Base-by-base conservation (phyloP, 2,797 vertebrate species). In the Nothura maculosa region DNA sequence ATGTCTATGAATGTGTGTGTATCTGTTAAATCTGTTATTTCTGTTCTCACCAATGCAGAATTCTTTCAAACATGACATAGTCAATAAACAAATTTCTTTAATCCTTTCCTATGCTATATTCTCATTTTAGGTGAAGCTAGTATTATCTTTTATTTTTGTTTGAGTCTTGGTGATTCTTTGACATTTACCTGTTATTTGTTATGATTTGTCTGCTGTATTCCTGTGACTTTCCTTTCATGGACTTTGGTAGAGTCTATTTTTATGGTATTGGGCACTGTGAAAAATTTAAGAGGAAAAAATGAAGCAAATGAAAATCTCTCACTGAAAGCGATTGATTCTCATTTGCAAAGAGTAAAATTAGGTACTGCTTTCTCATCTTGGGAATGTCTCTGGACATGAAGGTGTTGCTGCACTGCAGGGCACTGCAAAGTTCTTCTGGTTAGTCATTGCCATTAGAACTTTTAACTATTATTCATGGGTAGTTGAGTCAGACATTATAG, bases 341-440 rank as follows among this genome's bases (percentile, higher is more conserved):
- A 11, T 14, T 12, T n/a, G 24, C 45, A 43, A 6, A 3, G 20
- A 8, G 7, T 12, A 42, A 68, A 62, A 58, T n/a, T n/a, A 63
- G 28, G 17, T 19, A 8, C 6, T 25, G 5, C 20, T 54, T 75
- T 92, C 64, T 54, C 38, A 58, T 25, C 28, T 27, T 55, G 17
- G 43, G 63, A 17, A 6, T 0, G 0, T n/a, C 4, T 2, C 1
- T 50, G 20, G 50, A 6, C 10, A 2, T 27, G 66, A 47, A 70
- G 47, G 15, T 38, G 12, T 38, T 62, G 17, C 57, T 22, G 52
- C 1, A 1, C 28, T 15, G 20, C 20, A 36, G 10, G 2, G 13
- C 12, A 30, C 2, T 30, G 60, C 25, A 38, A 67, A 36, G 12
- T 19, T 52, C 2, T 0, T 18, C 20, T 52, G 64, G 32, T 21